Evolutionary conservation across 2,888 invertebrate species (phyloP), one percentile per base, ranked within the genome.

Genomic region (Agriopis aurantiaria): DNA sequence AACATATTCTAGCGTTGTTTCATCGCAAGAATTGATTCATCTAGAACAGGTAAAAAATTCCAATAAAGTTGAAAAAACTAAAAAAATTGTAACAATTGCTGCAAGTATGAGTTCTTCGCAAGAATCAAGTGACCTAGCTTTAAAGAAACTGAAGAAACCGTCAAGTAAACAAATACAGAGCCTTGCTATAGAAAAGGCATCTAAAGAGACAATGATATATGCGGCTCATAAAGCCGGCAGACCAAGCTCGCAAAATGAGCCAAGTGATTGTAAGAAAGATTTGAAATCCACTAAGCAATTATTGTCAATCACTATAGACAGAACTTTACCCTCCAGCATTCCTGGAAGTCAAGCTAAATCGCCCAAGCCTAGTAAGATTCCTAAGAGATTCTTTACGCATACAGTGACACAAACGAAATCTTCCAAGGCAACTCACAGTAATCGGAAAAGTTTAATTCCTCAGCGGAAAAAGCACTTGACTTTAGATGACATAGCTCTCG

Each of bases 281-380:
- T 9, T 65, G 4, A 80, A 75, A 67, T 9, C 71, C 33, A 69
- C 72, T 4, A 77, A 76, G 10, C 81, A 81, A 3, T 77, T 77
- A 49, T 64, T 88, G 52, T 82, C 87, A 57, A 88, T 88, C 14
- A 82, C 80, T 53, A 85, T 88, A 43, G 85, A 86, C 45, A 80
- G 78, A 58, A 23, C 23, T 58, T 46, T 46, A 43, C n/a, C 62
- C 1, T 9, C 46, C 3, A 17, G 9, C 23, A 7, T 41, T 8
- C 5, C 40, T n/a, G 53, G 12, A 45, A 75, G 59, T 62, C 64
- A 56, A 6, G 51, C 17, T 3, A 74, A 68, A 17, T 64, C 8
- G 12, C 43, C 17, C 8, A 85, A 71, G 62, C 80, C 79, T 6
- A 88, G 88, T 69, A 88, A 78, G 71, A 88, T 88, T 63, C 88